These are phyloP conservation scores for Drosophila peninsularis DNA, from an alignment of 2,888 invertebrate species.

Conservation along the genomic window DNA sequence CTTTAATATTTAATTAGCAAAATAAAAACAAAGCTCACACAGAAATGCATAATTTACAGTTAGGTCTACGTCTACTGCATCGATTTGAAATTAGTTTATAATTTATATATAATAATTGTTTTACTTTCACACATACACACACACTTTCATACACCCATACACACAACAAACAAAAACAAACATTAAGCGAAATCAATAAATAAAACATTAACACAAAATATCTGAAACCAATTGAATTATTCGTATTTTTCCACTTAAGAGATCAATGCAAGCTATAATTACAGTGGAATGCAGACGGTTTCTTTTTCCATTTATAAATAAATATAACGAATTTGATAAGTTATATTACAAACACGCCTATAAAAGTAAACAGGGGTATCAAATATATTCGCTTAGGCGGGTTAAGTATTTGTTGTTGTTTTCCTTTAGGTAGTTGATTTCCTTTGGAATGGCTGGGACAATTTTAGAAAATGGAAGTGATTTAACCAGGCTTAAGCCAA, in stretches of 20 bases:
- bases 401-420: conserved; percentile 38
- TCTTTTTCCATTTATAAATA: conserved; percentile 5
- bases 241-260: conserved; percentile 19
- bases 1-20: conserved; percentile 54
- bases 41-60: conserved; percentile 72
- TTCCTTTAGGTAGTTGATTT: conserved; percentile 34
- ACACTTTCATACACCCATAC: conserved; percentile 11
- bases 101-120: conserved; percentile 62
- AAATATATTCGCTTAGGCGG: conserved; percentile 66
- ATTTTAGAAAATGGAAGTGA: conserved; percentile 15
- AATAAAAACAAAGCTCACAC: conserved; percentile 43
- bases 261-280: conserved; percentile 42
- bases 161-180: conserved; percentile 29
- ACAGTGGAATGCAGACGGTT: conserved; percentile 38
- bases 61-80: conserved; percentile 56
- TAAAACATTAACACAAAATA: conserved; percentile 70
- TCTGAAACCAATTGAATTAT: conserved; percentile 23
- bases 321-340: conserved; percentile 34
- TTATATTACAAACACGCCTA: conserved; percentile 18
- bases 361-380: conserved; percentile 16
- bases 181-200: conserved; percentile 71
- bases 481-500: conserved; percentile 18
- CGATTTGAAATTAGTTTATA: conserved; percentile 70
- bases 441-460: conserved; percentile 48
- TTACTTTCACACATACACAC: conserved; percentile 43